These are phyloP conservation scores for Andinoacara biseriatus DNA, from an alignment of 2,113 vertebrate genomes.

Conservation along the genomic window DNA sequence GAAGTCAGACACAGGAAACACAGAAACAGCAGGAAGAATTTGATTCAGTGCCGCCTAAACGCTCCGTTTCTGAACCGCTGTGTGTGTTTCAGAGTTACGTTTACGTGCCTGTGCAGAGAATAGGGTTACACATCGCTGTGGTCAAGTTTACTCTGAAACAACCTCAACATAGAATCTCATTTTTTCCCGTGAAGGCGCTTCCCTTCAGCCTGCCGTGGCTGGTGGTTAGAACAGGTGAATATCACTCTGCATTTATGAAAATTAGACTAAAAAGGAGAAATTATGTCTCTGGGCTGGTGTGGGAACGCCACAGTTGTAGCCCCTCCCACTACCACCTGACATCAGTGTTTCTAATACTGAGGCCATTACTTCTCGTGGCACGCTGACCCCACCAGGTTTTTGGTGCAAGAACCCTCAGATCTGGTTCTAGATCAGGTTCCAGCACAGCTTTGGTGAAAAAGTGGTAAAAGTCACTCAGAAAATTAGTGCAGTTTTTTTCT, in stretches of 20 bases:
- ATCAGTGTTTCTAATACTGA: not conserved
- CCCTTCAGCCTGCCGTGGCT: not conserved
- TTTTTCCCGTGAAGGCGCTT: not conserved
- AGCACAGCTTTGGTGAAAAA: not conserved
- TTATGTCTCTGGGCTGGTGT: too few relatives aligned
- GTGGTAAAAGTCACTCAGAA: not conserved
- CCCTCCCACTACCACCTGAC: not conserved
- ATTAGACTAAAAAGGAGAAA: not conserved
- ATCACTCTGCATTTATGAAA: not conserved
- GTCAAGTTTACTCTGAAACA: too few relatives aligned
- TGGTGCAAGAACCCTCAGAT: rapidly evolving
- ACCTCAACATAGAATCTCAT: not conserved
- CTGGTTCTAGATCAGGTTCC: not conserved
- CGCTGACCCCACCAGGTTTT: rapidly evolving
- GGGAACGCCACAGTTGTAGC: not conserved
- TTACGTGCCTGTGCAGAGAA: not conserved
- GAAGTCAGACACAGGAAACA: not conserved
- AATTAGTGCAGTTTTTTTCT: too few relatives aligned
- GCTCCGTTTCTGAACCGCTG: not conserved
- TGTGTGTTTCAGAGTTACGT: not conserved
- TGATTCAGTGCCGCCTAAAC: not conserved
- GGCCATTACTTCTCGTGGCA: not conserved
- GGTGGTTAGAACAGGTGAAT: not conserved
- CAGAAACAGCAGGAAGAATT: not conserved
- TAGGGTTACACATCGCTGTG: not conserved